A percentile compares a stretch with the other conserved stretches of the same genome.
Evolutionary conservation across 2,797 vertebrate species (phyloP).

Genomic region (Crypturellus tataupa): DNA sequence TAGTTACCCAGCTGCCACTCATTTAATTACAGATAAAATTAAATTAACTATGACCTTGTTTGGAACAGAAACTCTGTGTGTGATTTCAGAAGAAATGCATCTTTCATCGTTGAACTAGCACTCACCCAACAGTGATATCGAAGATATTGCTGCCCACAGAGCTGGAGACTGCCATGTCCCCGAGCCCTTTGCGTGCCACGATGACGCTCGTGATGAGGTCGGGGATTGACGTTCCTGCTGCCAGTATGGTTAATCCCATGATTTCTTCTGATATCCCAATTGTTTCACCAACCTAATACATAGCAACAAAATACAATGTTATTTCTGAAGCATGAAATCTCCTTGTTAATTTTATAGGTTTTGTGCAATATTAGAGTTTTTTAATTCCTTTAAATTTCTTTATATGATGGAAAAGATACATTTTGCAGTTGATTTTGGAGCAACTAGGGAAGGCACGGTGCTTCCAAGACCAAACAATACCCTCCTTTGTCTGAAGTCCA

Average conservation of each 20-base stretch:
- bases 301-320: neutral
- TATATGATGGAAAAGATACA: neutral
- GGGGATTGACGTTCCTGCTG: conserved; percentile 96
- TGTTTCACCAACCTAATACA: conserved; percentile 92
- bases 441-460: fast-evolving
- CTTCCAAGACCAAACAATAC: neutral
- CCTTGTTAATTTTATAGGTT: neutral
- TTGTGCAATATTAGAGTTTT: neutral
- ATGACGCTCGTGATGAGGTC: conserved; percentile 98
- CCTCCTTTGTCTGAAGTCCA: neutral
- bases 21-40: neutral
- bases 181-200: conserved; percentile 95
- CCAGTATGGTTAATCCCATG: conserved; percentile 96
- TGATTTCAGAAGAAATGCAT: neutral
- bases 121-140: conserved; percentile 97
- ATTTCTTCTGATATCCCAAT: conserved; percentile 98
- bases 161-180: conserved; percentile 98
- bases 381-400: neutral
- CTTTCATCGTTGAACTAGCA: neutral
- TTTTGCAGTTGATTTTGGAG: neutral
- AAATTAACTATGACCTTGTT: neutral
- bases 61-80: neutral
- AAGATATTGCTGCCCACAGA: conserved; percentile 99
- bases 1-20: neutral
- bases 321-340: neutral